A percentile compares a stretch with the other conserved stretches of the same genome.
These are phyloP conservation scores for Mayetiola destructor DNA, from an alignment of 2,888 invertebrate genomes.

Conservation along the genomic window DNA sequence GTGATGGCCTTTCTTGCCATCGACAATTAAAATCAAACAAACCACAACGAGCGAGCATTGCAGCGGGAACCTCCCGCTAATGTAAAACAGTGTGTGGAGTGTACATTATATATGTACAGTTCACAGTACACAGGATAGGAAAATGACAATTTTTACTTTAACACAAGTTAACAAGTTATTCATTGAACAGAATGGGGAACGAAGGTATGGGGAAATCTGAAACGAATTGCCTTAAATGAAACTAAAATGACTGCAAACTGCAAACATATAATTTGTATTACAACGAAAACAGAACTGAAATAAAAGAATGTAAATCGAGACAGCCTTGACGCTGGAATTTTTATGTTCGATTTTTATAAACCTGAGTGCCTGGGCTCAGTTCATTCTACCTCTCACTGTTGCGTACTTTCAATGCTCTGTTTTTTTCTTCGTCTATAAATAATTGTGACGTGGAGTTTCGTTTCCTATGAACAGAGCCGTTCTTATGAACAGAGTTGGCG, in stretches of 20 bases:
- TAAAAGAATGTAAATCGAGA: slow-evolving; percentile 14
- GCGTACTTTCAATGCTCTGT: too few relatives aligned
- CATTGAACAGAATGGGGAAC: too few relatives aligned
- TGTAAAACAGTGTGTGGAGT: too few relatives aligned
- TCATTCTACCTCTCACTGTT: background rate
- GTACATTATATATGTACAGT: too few relatives aligned
- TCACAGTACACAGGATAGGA: too few relatives aligned
- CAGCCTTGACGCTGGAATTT: slow-evolving; percentile 14
- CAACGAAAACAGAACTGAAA: background rate
- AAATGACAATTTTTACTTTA: too few relatives aligned
- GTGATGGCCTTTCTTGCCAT: background rate
- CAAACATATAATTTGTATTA: background rate
- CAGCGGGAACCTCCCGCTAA: too few relatives aligned
- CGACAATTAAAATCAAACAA: too few relatives aligned
- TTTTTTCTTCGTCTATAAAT: background rate
- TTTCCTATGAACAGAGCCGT: background rate
- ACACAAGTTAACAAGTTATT: too few relatives aligned
- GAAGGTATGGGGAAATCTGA: background rate
- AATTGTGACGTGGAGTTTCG: background rate
- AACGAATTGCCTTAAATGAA: background rate
- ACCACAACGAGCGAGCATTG: too few relatives aligned
- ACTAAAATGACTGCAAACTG: background rate
- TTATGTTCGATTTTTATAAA: slow-evolving; percentile 1
- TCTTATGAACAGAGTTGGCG: too few relatives aligned
- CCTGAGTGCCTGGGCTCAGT: background rate